Percentiles rank a stretch among this genome's conserved stretches.
phyloP scores from a whole-genome alignment of 2,888 invertebrate species.

The Tupiocoris notatus region DNA sequence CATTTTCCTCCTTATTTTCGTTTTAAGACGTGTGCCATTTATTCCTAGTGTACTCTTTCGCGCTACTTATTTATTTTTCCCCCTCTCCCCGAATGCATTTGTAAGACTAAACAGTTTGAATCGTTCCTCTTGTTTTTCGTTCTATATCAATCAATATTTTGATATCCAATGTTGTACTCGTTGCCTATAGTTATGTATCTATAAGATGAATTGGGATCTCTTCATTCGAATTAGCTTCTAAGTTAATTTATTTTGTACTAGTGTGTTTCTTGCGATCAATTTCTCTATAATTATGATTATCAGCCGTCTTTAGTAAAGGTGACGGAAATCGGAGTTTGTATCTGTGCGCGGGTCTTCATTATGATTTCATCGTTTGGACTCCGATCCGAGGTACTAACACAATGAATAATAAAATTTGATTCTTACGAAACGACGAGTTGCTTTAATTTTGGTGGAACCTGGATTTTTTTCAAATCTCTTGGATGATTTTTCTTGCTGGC shows the following conservation, averaged over 20 bases:
- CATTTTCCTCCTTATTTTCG: background rate
- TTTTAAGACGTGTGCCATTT: conserved; percentile 33
- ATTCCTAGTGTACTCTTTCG: background rate
- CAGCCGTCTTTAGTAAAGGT: background rate
- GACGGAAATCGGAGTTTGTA: background rate
- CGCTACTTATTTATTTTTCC: conserved; percentile 16
- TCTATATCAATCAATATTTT: conserved; percentile 8
- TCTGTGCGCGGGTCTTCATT: background rate
- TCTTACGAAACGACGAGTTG: too few species aligned
- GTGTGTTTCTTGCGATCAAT: background rate
- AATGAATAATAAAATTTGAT: conserved; percentile 1
- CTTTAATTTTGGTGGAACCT: too few species aligned
- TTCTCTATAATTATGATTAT: background rate
- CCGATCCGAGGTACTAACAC: background rate
- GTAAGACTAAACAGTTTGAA: conserved; percentile 15
- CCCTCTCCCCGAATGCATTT: conserved; percentile 3
- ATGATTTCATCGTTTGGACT: background rate
- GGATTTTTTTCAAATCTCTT: too few species aligned
- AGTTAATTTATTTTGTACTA: conserved; percentile 24
- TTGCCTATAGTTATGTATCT: conserved; percentile 14
- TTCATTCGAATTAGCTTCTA: conserved; percentile 25
- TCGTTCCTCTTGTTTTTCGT: conserved; percentile 26
- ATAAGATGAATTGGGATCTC: conserved; percentile 27
- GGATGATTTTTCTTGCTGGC: too few species aligned
- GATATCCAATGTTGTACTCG: conserved; percentile 15